Evolutionary conservation across 2,888 invertebrate species (phyloP).

Genomic region (Hypena proboscidalis): DNA sequence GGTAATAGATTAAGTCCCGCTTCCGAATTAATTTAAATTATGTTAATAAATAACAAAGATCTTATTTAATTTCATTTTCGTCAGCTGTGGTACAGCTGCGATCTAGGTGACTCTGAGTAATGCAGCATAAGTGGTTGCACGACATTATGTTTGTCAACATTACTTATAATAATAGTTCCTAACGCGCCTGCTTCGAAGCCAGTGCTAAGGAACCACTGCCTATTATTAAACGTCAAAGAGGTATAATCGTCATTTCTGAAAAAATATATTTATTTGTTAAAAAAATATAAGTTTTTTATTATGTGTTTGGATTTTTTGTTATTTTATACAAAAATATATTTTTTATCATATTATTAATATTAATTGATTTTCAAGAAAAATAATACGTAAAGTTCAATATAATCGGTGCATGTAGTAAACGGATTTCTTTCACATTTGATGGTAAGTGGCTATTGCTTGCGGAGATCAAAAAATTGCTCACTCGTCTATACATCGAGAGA

Average conservation of each 20-base stretch:
- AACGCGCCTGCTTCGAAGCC: background rate
- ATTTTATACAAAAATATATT: constrained; percentile 52
- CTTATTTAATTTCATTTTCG: constrained; percentile 6
- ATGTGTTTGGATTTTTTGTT: constrained; percentile 33
- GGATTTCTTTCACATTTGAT: no score
- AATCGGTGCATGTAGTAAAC: no score
- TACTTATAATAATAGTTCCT: background rate
- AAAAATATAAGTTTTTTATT: constrained; percentile 34
- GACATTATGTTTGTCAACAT: constrained; percentile 2
- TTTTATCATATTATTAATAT: background rate
- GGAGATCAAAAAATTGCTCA: no score
- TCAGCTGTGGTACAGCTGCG: constrained; percentile 35
- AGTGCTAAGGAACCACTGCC: no score
- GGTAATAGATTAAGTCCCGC: no score
- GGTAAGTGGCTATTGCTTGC: no score
- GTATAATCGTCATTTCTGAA: constrained; percentile 19
- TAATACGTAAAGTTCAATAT: constrained; percentile 7
- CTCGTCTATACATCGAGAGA: no score
- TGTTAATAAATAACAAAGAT: no score
- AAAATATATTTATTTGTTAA: constrained; percentile 38
- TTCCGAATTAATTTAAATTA: no score
- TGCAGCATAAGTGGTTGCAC: background rate
- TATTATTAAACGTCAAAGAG: constrained; percentile 6
- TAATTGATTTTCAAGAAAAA: constrained; percentile 14
- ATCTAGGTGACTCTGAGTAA: constrained; percentile 58